Base-by-base conservation (phyloP, 2,888 invertebrate species). In the Lithophane socia region DNA sequence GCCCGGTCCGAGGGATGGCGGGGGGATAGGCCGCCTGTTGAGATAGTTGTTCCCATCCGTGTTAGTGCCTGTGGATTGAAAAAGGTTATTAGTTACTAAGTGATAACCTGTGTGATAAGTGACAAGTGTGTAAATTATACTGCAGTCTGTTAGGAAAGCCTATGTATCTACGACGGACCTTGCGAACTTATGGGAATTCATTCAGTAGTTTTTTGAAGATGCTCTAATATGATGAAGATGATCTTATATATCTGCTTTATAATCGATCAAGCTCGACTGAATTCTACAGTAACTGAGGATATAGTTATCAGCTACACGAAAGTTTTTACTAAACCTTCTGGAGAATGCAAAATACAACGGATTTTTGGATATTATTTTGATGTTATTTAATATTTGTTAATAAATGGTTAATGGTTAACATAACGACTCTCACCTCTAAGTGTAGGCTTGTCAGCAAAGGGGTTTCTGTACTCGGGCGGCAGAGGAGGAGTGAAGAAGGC, bases 381-480 rank as follows among this genome's bases (percentile, higher is more conserved):
- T 18, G 29, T 9, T 3, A 60, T 60, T 16, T 29, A 21, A 4
- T 18, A 16, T 60, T 60, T 9, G 54, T 21, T 54, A 54, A n/a
- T n/a, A n/a, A n/a, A n/a, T 21, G 54, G 21, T 21, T 54, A 54
- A 54, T 54, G 9, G 9, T 21, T 54, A 21, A n/a, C 54, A n/a
- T 56, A n/a, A 56, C 21, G 9, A 54, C n/a, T 49, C 91, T 92
- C 97, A 88, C 98, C 98, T 90, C 98, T 97, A 79, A 99, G 96
- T 67, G 98, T 99, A 72, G 98, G 98, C 94, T 98, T 98, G 92
- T 98, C 98, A n/a, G 98, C 98, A 92, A 98, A 98, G 0, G 98
- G 98, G 95, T 98, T 98, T 82, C 98, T 97, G 92, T 98, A 98
- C 94, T 98, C 98, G 13, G 98, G 98, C 21, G 98, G 98, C 85